Conservation (phyloP, 2,113 vertebrate genomes). For the Carollia perspicillata region DNA sequence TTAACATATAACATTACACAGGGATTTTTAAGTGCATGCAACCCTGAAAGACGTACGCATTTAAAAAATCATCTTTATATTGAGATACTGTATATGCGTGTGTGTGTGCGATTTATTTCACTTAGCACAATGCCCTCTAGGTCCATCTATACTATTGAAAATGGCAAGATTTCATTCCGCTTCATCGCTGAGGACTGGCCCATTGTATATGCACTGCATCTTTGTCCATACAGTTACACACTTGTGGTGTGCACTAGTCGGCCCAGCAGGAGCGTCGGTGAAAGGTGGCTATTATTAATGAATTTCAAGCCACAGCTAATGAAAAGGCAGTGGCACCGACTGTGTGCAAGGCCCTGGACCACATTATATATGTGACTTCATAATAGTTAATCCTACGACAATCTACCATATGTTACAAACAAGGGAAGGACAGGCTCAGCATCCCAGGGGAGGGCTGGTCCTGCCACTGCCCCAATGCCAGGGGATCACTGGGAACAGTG, state of each 20-base stretch:
- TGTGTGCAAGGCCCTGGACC: neutral
- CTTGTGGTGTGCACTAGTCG: neutral
- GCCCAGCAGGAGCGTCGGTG: neutral
- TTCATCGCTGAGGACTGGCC: neutral
- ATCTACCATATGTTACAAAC: neutral
- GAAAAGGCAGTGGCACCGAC: neutral
- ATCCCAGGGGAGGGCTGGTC: neutral
- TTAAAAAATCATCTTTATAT: neutral
- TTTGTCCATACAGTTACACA: neutral
- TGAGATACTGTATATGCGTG: neutral
- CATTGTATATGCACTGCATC: neutral
- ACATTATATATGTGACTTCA: neutral
- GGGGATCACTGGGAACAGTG: neutral
- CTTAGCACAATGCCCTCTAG: neutral
- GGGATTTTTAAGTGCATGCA: neutral
- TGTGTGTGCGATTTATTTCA: neutral
- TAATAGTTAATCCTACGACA: neutral
- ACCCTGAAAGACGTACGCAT: neutral
- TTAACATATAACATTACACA: neutral
- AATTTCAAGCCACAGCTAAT: neutral
- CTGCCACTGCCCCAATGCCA: too few relatives aligned
- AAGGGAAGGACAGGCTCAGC: neutral
- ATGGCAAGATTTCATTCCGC: neutral
- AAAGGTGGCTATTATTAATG: neutral
- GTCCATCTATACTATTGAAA: neutral